Percentiles rank a stretch among this genome's conserved stretches.
Conservation (phyloP, 2,888 invertebrate species). For the Tenodera sinensis region DNA sequence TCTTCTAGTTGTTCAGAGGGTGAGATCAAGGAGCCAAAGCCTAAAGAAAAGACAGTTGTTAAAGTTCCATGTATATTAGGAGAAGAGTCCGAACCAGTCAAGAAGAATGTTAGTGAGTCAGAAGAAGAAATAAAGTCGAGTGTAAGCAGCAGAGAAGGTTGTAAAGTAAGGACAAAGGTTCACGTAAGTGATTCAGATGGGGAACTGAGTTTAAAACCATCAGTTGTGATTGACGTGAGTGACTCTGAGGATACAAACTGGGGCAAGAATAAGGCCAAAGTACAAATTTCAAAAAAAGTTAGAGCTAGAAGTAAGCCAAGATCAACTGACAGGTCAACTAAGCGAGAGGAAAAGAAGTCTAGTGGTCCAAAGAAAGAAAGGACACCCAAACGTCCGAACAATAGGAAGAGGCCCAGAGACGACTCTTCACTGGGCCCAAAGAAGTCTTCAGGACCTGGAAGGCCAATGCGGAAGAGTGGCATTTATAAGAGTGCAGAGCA, state of each 20-base stretch:
- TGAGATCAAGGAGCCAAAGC: slow-evolving; percentile 3
- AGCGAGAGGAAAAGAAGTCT: slow-evolving; percentile 2
- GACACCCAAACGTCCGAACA: not conserved
- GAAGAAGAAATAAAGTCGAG: not conserved
- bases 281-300: not conserved
- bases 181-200: slow-evolving; percentile 5
- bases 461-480: not conserved
- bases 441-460: not conserved
- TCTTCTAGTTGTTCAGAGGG: slow-evolving; percentile 5
- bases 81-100: not conserved
- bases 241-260: slow-evolving; percentile 8
- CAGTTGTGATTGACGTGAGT: not conserved
- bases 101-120: not conserved
- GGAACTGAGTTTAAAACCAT: not conserved
- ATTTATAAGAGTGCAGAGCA: slow-evolving; percentile 21
- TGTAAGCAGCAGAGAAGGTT: not conserved
- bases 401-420: not conserved
- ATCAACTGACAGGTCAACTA: not conserved
- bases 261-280: not conserved
- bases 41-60: not conserved
- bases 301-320: not conserved
- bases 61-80: not conserved
- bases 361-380: not conserved
- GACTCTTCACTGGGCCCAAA: not conserved
- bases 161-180: not conserved